Evolutionary conservation across 2,888 invertebrate genomes (phyloP).

Genomic region (Beris chalybata): DNA sequence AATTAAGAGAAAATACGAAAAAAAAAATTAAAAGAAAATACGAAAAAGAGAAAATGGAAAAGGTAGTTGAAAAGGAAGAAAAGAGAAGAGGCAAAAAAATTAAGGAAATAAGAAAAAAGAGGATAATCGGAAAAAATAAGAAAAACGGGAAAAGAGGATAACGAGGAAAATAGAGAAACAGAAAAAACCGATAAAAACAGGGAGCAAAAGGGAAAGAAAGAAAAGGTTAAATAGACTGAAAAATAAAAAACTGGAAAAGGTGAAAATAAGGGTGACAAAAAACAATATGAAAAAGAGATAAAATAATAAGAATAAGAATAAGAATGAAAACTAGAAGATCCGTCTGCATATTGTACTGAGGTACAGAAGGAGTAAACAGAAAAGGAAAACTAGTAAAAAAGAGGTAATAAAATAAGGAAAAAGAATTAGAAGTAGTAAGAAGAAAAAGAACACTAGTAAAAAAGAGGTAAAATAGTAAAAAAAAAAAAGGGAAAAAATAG

Average conservation of each 20-base stretch:
- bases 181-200: background rate
- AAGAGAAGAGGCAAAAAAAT: background rate
- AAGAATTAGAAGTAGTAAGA: too few species aligned
- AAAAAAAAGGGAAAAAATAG: too few species aligned
- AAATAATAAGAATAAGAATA: background rate
- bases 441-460: too few species aligned
- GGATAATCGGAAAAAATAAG: background rate
- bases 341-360: too few species aligned
- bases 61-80: background rate
- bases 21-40: background rate
- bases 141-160: background rate
- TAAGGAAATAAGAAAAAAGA: background rate
- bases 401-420: too few species aligned
- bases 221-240: background rate
- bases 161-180: background rate
- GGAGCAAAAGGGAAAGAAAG: background rate
- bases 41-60: background rate
- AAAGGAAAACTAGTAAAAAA: background rate
- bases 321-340: background rate
- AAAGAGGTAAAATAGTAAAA: too few species aligned
- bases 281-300: background rate
- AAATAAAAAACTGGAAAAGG: background rate
- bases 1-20: background rate
- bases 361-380: background rate
- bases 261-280: background rate